Evolutionary conservation across 2,113 vertebrate genomes (phyloP), one percentile per base, ranked within the genome.

Genomic region (Campylorhamphus procurvoides): DNA sequence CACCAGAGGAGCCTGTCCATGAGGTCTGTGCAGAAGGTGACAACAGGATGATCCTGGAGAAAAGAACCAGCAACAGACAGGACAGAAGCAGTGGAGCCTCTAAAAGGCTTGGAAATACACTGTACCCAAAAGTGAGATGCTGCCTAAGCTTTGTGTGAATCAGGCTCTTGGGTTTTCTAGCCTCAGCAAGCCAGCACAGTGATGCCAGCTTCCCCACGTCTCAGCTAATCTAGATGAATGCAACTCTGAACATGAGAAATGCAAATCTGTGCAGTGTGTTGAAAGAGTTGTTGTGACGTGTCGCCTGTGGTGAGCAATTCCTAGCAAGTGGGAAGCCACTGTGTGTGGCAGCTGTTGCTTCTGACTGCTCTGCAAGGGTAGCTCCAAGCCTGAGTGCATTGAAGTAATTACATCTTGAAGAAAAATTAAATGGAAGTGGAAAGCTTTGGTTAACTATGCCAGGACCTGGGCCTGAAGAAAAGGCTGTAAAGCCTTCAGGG

Each of bases 251-350:
- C 18, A 56, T 31, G 42, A 94, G 68, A 93, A 72, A 88, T 71
- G 55, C 2, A 3, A 50, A 85, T 92, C 55, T 80, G 42, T 59
- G 27, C 55, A 52, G 82, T 18, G 82, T 91, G 72, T 88, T 78
- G 74, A 79, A 92, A 79, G 87, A 84, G 73, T 16, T 90, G 82
- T 90, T 96, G 85, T 93, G 85, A 93, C 80, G 77, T 40, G 52
- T 52, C 0, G 47, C 85, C 92, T 90, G 83, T 25, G 76, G 85
- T 93, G 79, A 97, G 86, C 76, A 92, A 60, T 82, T 93, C 88
- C 60, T 64, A 84, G 69, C 84, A 89, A 77, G 75, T 89, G 79
- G 82, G 92, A 96, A 86, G 92, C 85, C 88, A 72, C 84, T 75
- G 75, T 60, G 75, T 74, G 53, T 86, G 90, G 67, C 90, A 92